Evolutionary conservation across 2,888 invertebrate genomes (phyloP).

Genomic region (Vesta saturnalis): DNA sequence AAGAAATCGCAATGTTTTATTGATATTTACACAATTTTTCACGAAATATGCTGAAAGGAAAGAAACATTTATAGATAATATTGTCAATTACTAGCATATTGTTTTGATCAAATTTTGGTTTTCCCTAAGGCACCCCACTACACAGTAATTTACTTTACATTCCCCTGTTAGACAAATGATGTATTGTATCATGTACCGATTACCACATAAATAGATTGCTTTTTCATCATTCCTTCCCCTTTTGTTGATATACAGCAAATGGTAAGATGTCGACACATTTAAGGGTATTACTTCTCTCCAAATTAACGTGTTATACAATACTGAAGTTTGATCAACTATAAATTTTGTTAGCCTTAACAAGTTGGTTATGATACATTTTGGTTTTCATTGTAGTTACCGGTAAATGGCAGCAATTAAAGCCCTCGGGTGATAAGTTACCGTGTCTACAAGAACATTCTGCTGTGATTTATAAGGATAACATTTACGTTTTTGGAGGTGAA

Average conservation of each 20-base stretch:
- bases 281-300: background rate
- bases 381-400: conserved; percentile 69
- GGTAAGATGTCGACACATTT: background rate
- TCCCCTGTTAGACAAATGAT: conserved; percentile 30
- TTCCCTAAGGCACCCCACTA: conserved; percentile 17
- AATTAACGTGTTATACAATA: no score
- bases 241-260: conserved; percentile 15
- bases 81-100: conserved; percentile 18
- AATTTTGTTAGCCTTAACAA: no score
- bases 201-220: conserved; percentile 35
- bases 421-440: conserved; percentile 77
- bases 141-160: conserved; percentile 18
- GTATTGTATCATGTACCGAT: conserved; percentile 35
- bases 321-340: no score
- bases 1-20: no score
- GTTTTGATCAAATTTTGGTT: conserved; percentile 21
- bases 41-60: no score
- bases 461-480: conserved; percentile 76
- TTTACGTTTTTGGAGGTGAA: conserved; percentile 90
- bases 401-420: conserved; percentile 79
- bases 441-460: conserved; percentile 87
- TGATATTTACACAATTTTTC: no score
- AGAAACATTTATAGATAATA: no score
- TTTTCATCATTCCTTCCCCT: conserved; percentile 32
- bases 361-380: no score